A percentile compares a stretch with the other conserved stretches of the same genome.
Conservation (phyloP, 2,113 vertebrate species). For the Acanthochromis polyacanthus region DNA sequence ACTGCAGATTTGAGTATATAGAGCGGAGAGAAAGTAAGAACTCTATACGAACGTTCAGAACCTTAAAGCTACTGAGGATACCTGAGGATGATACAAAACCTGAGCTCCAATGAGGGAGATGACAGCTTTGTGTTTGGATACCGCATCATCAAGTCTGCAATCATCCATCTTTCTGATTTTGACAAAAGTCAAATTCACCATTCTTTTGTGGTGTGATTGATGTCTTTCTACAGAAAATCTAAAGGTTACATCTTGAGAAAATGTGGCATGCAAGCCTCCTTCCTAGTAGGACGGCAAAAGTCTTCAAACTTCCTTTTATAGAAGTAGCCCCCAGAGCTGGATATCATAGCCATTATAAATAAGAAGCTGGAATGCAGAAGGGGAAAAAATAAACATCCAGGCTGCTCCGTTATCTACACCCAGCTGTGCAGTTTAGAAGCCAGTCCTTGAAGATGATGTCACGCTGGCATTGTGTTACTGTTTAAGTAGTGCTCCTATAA, state of each 20-base stretch:
- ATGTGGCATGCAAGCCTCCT: slow-evolving; percentile 63
- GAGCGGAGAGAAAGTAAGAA: not conserved
- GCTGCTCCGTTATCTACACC: slow-evolving; percentile 68
- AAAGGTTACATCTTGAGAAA: slow-evolving; percentile 71
- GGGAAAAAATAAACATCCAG: slow-evolving; percentile 77
- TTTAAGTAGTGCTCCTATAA: slow-evolving; percentile 40
- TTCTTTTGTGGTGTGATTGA: slow-evolving; percentile 55
- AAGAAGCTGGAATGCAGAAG: slow-evolving; percentile 79
- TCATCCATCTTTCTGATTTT: slow-evolving; percentile 20
- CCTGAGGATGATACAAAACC: slow-evolving; percentile 18
- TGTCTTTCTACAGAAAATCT: slow-evolving; percentile 62
- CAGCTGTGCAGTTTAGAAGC: slow-evolving; percentile 71
- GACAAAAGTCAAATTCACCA: slow-evolving; percentile 57
- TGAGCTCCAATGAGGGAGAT: not conserved
- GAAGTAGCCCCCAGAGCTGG: slow-evolving; percentile 74
- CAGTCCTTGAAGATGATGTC: slow-evolving; percentile 72
- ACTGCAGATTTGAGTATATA: too few relatives aligned
- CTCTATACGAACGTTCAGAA: not conserved
- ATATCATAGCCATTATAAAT: slow-evolving; percentile 79
- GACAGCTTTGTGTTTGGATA: not conserved
- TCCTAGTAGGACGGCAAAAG: slow-evolving; percentile 51
- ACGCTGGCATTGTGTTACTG: slow-evolving; percentile 60
- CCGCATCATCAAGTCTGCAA: slow-evolving; percentile 16
- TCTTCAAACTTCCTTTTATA: slow-evolving; percentile 81
- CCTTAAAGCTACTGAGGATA: slow-evolving; percentile 16